Evolutionary conservation across 2,113 vertebrate species (phyloP).

Genomic region (Eurypyga helias): DNA sequence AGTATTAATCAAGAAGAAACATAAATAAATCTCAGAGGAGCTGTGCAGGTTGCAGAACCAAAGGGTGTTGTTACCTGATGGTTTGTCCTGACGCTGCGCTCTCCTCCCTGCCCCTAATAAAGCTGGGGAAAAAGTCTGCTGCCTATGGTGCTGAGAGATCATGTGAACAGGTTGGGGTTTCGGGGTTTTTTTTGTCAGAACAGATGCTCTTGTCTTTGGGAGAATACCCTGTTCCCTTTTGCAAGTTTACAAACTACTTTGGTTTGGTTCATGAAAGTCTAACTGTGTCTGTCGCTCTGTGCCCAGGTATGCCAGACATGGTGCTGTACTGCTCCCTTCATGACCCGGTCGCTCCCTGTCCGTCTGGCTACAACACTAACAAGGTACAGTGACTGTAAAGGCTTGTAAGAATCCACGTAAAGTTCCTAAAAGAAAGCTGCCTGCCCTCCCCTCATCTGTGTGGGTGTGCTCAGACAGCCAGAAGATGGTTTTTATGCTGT

Average conservation of each 20-base stretch:
- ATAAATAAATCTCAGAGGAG: background rate
- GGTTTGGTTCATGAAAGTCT: background rate
- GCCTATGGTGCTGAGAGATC: background rate
- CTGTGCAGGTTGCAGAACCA: background rate
- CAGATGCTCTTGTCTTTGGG: background rate
- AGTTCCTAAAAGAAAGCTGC: background rate
- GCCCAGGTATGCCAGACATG: constrained; percentile 86
- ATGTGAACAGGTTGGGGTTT: background rate
- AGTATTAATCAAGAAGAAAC: background rate
- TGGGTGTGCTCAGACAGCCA: background rate
- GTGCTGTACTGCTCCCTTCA: constrained; percentile 91
- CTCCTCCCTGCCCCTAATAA: background rate
- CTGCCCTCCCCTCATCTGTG: background rate
- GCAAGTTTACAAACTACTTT: background rate
- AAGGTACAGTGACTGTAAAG: constrained; percentile 81
- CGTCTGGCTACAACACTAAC: constrained; percentile 88
- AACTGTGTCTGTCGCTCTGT: background rate
- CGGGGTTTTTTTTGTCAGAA: background rate
- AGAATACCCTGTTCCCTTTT: background rate
- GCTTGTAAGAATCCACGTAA: background rate
- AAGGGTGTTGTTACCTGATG: background rate
- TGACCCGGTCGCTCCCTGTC: constrained; percentile 81
- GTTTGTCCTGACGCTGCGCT: background rate
- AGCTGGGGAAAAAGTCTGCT: background rate
- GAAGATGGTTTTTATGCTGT: background rate